phyloP scores from a whole-genome alignment of 1,140 invertebrate genomes.

The Agraylea sexmaculata region DNA sequence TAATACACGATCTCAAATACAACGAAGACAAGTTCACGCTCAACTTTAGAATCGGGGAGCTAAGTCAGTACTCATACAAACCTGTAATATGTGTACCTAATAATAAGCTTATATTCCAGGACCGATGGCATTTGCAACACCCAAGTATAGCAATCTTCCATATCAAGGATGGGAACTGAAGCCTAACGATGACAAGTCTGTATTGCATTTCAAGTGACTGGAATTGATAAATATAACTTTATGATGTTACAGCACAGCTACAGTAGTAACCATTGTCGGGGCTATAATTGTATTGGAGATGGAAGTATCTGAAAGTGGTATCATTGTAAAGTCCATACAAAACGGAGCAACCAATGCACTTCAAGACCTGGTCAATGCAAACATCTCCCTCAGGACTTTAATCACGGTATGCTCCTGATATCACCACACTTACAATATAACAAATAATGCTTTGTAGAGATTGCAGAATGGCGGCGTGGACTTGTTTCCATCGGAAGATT shows the following conservation, averaged over 20 bases:
- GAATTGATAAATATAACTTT: no score
- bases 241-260: conserved; percentile 10
- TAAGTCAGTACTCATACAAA: conserved; percentile 3
- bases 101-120: conserved; percentile 23
- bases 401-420: conserved; percentile 9
- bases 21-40: conserved; percentile 71
- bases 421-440: neutral
- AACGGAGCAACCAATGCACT: conserved; percentile 18
- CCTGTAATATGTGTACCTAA: neutral
- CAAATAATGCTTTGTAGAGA: conserved; percentile 45
- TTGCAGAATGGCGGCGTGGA: conserved; percentile 68
- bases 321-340: conserved; percentile 17
- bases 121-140: conserved; percentile 60
- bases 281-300: conserved; percentile 18
- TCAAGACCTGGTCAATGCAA: conserved; percentile 15
- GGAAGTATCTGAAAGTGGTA: conserved; percentile 12
- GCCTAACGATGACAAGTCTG: conserved; percentile 39
- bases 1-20: conserved; percentile 70
- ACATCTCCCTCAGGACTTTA: conserved; percentile 14
- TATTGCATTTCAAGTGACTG: conserved; percentile 1
- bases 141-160: conserved; percentile 66
- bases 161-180: conserved; percentile 77
- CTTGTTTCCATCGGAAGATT: conserved; percentile 80
- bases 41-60: conserved; percentile 56
- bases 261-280: conserved; percentile 19